Evolutionary conservation across 2,113 vertebrate species (phyloP).

Genomic region (Tychaedon coryphoeus): DNA sequence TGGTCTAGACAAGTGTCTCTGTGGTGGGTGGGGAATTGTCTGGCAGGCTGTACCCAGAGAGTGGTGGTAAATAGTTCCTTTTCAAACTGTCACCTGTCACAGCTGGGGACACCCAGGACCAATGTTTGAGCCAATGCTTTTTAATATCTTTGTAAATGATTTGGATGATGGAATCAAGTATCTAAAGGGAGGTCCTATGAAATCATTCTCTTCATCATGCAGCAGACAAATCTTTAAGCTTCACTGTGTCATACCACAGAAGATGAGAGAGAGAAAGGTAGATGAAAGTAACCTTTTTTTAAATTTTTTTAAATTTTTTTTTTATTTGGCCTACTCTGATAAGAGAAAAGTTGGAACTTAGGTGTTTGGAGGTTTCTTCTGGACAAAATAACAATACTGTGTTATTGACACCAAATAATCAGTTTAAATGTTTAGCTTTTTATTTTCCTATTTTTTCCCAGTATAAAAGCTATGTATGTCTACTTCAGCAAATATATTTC

Average conservation of each 20-base stretch:
- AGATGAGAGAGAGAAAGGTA: neutral
- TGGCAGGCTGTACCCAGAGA: neutral
- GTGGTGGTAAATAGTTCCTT: neutral
- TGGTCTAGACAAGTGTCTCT: neutral
- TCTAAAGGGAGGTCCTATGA: neutral
- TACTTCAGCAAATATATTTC: neutral
- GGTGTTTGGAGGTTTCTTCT: neutral
- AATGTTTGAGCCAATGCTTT: neutral
- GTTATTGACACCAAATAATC: neutral
- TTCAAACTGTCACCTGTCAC: neutral
- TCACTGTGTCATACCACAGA: neutral
- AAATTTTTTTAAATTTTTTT: neutral
- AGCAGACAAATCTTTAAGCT: neutral
- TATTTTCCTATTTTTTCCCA: neutral
- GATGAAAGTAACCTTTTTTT: neutral
- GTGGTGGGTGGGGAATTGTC: neutral
- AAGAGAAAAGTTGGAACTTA: neutral
- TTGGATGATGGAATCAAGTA: neutral
- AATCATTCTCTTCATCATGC: neutral
- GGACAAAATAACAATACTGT: neutral
- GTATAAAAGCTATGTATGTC: neutral
- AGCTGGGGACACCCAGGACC: neutral
- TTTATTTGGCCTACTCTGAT: neutral
- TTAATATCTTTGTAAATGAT: neutral
- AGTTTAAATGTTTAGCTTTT: neutral